Conservation (phyloP, 1,140 invertebrate species). For the Myzus persicae region DNA sequence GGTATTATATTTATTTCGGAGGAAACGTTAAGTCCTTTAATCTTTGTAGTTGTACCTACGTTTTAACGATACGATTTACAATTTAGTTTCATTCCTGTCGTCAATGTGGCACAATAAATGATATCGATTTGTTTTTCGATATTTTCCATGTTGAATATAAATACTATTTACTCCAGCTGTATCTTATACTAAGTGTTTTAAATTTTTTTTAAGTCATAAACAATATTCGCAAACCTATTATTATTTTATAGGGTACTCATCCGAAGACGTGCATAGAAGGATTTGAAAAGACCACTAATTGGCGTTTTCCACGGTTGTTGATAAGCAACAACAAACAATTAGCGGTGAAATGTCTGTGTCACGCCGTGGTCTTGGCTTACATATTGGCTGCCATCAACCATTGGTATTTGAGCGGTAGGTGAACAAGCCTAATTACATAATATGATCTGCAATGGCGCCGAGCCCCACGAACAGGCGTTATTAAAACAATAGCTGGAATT, state of each 20-base stretch:
- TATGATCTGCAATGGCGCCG: too few species aligned
- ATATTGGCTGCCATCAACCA: neutral
- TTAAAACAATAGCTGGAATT: too few species aligned
- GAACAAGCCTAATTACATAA: too few species aligned
- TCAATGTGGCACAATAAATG: too few species aligned
- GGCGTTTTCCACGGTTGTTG: neutral
- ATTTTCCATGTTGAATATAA: too few species aligned
- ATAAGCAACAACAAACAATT: constrained; percentile 17
- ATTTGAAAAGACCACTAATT: neutral
- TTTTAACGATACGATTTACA: neutral
- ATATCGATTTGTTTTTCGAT: neutral
- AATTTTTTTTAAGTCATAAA: neutral
- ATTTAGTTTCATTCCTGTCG: neutral
- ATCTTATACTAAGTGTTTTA: too few species aligned
- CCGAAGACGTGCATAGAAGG: neutral
- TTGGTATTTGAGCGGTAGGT: neutral
- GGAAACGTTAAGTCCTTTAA: neutral
- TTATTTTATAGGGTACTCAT: neutral
- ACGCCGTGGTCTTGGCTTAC: neutral
- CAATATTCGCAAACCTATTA: neutral
- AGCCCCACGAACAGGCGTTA: too few species aligned
- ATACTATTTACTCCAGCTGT: too few species aligned
- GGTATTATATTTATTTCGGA: neutral
- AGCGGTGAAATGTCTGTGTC: neutral
- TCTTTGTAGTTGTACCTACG: too few species aligned